Conservation (phyloP, 2,888 invertebrate species). For the Alcis repandata region DNA sequence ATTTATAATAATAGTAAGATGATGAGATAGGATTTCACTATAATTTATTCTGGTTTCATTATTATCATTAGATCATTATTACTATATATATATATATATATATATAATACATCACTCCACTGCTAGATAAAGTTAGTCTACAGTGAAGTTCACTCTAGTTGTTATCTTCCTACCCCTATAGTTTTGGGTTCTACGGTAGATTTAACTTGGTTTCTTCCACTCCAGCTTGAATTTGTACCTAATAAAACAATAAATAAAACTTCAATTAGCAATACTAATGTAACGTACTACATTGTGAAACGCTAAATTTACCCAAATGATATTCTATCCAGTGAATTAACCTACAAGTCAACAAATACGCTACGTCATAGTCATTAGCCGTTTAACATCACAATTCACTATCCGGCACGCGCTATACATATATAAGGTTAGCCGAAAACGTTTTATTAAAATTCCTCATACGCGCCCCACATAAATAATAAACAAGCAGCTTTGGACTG, state of each 20-base stretch:
- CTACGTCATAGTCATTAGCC: slow-evolving; percentile 43
- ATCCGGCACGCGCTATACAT: slow-evolving; percentile 40
- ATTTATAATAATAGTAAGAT: too few species aligned
- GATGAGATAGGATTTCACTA: too few species aligned
- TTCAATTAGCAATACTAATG: slow-evolving; percentile 1
- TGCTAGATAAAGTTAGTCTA: too few species aligned
- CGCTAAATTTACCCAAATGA: slow-evolving; percentile 21
- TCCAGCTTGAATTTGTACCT: neutral
- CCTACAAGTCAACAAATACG: slow-evolving; percentile 38
- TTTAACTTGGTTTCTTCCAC: too few species aligned
- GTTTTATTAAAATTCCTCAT: slow-evolving; percentile 62
- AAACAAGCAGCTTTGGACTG: slow-evolving; percentile 63
- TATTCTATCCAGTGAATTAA: slow-evolving; percentile 10
- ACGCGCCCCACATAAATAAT: slow-evolving; percentile 66
- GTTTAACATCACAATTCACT: slow-evolving; percentile 42
- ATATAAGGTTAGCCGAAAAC: slow-evolving; percentile 46
- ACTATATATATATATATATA: too few species aligned
- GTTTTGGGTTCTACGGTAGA: too few species aligned
- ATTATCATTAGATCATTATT: too few species aligned
- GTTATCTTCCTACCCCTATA: too few species aligned
- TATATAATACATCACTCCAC: too few species aligned
- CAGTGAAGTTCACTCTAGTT: too few species aligned
- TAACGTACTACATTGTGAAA: neutral
- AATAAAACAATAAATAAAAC: neutral
- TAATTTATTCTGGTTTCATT: too few species aligned